Evolutionary conservation across 2,888 invertebrate species (phyloP).

Genomic region (Xanthia icteritia): DNA sequence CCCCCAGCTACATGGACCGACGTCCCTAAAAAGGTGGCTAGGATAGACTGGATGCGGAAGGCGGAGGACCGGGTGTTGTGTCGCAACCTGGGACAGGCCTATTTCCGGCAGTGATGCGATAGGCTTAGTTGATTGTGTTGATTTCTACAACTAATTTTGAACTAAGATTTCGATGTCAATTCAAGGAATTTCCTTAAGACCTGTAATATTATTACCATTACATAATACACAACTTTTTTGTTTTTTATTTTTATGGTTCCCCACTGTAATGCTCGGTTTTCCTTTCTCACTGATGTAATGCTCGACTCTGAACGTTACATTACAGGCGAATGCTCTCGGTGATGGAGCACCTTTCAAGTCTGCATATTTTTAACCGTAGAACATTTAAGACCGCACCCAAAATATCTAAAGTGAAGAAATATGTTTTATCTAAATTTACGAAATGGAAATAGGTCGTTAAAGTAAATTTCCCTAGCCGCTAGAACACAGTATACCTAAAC

Average conservation of each 20-base stretch:
- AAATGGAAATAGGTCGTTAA: neutral
- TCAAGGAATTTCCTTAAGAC: neutral
- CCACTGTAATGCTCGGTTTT: no score
- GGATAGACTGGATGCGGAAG: neutral
- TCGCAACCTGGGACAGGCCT: neutral
- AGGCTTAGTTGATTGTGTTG: no score
- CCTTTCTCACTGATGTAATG: no score
- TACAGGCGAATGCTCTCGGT: no score
- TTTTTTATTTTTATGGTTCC: no score
- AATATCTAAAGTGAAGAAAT: neutral
- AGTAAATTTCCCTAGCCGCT: slow-evolving; percentile 18
- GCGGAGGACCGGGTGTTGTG: neutral
- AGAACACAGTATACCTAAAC: neutral
- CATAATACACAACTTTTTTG: no score
- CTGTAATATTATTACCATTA: neutral
- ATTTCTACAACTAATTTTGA: neutral
- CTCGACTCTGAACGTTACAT: no score
- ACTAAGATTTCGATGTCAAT: neutral
- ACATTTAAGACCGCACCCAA: neutral
- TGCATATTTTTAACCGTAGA: neutral
- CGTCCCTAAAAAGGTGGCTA: neutral
- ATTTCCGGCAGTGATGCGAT: neutral
- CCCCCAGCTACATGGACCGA: neutral
- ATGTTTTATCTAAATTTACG: neutral
- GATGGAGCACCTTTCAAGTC: neutral